These are phyloP conservation scores for Ameiurus melas DNA, from an alignment of 2,113 vertebrate genomes.

Conservation along the genomic window DNA sequence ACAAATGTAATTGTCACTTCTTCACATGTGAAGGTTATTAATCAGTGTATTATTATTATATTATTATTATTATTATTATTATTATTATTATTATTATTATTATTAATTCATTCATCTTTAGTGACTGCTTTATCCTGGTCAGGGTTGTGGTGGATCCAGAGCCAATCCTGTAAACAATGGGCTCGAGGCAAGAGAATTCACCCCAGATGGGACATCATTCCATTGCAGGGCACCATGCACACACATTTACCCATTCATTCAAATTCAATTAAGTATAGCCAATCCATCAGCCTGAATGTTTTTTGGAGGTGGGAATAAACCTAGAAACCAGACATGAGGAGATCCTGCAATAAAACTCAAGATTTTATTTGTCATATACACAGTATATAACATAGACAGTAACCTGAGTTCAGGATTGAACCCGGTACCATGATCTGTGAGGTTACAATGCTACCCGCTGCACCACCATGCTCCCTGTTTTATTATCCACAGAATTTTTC, in stretches of 20 bases:
- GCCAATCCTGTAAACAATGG: not conserved
- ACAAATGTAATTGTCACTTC: slow-evolving; percentile 31
- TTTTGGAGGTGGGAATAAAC: not conserved
- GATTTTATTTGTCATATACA: no score
- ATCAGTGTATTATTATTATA: slow-evolving; percentile 15
- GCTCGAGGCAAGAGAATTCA: not conserved
- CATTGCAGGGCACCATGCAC: not conserved
- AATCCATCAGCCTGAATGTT: not conserved
- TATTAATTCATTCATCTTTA: not conserved
- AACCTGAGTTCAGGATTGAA: not conserved
- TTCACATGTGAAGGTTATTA: not conserved
- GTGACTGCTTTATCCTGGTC: not conserved
- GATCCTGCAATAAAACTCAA: not conserved
- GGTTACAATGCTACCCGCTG: not conserved
- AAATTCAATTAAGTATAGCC: not conserved
- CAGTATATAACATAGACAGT: not conserved
- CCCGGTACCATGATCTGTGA: not conserved
- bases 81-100: not conserved
- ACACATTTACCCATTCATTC: not conserved
- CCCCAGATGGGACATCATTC: not conserved
- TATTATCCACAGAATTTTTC: not conserved
- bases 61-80: not conserved
- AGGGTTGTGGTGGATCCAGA: not conserved
- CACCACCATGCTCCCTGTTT: not conserved
- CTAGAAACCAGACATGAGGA: not conserved